Evolutionary conservation across 2,113 vertebrate species (phyloP).

Genomic region (Pungitius pungitius): DNA sequence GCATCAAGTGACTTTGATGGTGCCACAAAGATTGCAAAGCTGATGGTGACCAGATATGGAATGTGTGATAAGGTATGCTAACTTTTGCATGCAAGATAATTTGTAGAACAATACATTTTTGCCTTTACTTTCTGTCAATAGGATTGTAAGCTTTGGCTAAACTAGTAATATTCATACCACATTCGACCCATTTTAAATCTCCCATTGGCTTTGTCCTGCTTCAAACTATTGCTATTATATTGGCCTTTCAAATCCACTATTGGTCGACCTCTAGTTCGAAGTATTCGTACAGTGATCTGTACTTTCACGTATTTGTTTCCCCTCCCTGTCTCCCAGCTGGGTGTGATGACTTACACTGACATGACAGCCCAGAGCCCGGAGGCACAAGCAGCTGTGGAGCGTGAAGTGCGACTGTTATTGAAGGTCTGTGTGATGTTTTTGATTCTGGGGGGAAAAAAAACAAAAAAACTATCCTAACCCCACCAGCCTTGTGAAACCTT

Average conservation of each 20-base stretch:
- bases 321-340: slow-evolving; percentile 81
- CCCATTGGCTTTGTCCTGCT: not conserved
- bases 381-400: slow-evolving; percentile 95
- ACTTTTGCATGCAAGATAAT: not conserved
- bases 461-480: not conserved
- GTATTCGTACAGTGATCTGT: not conserved
- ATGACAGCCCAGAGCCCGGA: slow-evolving; percentile 90
- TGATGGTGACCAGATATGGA: slow-evolving; percentile 97
- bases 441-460: not conserved
- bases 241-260: not conserved
- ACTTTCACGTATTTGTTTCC: not conserved
- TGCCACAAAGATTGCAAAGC: slow-evolving; percentile 93
- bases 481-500: not conserved
- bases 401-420: slow-evolving; percentile 92
- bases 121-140: not conserved
- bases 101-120: not conserved
- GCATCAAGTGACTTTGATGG: slow-evolving; percentile 97
- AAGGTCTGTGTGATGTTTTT: slow-evolving; percentile 77
- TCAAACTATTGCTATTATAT: not conserved
- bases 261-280: not conserved
- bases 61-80: slow-evolving; percentile 93
- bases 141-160: not conserved
- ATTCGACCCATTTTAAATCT: not conserved
- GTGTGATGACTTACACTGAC: slow-evolving; percentile 96
- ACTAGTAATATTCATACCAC: not conserved